Conservation (phyloP, 2,888 invertebrate species). For the Drosophila infuscata region DNA sequence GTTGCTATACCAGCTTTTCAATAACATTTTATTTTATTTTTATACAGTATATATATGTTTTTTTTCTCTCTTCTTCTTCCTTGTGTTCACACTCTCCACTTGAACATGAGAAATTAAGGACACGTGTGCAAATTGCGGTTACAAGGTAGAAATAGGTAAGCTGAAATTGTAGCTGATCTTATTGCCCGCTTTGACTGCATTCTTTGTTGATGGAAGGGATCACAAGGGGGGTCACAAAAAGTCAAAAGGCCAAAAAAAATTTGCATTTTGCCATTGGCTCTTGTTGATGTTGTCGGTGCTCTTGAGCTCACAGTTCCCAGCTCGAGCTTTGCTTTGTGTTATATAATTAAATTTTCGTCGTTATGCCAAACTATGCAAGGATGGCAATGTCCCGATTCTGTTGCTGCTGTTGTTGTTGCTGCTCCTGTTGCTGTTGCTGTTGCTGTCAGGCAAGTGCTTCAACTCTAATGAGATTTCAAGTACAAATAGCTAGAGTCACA, state of each 20-base stretch:
- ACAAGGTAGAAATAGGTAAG: conserved; percentile 38
- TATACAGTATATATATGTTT: neutral
- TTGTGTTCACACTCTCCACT: conserved; percentile 51
- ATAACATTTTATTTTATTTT: conserved; percentile 47
- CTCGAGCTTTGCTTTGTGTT: conserved; percentile 64
- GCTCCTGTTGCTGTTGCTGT: conserved; percentile 12
- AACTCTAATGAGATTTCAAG: conserved; percentile 80
- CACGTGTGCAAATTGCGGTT: conserved; percentile 71
- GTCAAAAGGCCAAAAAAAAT: conserved; percentile 48
- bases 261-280: conserved; percentile 51
- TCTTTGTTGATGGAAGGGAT: neutral
- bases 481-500: conserved; percentile 63
- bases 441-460: conserved; percentile 67
- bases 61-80: conserved; percentile 6
- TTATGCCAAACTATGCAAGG: conserved; percentile 61
- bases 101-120: conserved; percentile 57
- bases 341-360: conserved; percentile 79
- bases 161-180: conserved; percentile 15
- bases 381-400: neutral
- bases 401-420: conserved; percentile 15
- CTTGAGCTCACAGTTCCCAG: conserved; percentile 5
- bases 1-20: conserved; percentile 50
- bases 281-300: conserved; percentile 56
- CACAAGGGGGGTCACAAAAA: conserved; percentile 16
- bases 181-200: neutral